phyloP scores from a whole-genome alignment of 2,113 vertebrate species.

The Hemichromis elongatus region DNA sequence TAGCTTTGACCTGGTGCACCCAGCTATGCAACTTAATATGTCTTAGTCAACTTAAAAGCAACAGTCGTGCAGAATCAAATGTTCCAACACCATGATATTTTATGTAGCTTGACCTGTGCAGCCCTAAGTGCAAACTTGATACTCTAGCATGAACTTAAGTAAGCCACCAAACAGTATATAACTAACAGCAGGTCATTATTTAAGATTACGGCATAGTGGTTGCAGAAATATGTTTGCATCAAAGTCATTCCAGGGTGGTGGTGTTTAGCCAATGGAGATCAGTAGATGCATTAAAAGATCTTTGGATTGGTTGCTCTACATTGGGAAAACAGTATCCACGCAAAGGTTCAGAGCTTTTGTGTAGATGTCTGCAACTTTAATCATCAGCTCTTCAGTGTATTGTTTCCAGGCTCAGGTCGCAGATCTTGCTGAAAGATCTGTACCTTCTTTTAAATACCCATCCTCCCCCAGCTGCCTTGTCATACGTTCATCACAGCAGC shows the following conservation, averaged over 20 bases:
- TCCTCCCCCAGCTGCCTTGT: conserved; percentile 4
- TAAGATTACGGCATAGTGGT: not conserved
- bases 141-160: not conserved
- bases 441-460: not conserved
- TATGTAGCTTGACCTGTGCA: conserved; percentile 1
- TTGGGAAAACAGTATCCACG: not conserved
- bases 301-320: not conserved
- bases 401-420: not conserved
- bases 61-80: not conserved
- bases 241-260: not conserved
- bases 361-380: not conserved
- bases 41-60: not conserved
- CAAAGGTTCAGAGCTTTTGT: not conserved
- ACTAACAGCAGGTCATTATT: not conserved
- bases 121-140: conserved; percentile 8
- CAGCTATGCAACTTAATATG: conserved; percentile 14
- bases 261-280: not conserved
- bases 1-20: conserved; percentile 21
- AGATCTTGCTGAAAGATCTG: not conserved
- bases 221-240: not conserved
- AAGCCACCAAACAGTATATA: not conserved
- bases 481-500: not conserved
- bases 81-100: not conserved
- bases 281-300: not conserved
- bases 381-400: not conserved